These are phyloP conservation scores for Hyalella azteca DNA, from an alignment of 2,888 invertebrate species.

Conservation along the genomic window DNA sequence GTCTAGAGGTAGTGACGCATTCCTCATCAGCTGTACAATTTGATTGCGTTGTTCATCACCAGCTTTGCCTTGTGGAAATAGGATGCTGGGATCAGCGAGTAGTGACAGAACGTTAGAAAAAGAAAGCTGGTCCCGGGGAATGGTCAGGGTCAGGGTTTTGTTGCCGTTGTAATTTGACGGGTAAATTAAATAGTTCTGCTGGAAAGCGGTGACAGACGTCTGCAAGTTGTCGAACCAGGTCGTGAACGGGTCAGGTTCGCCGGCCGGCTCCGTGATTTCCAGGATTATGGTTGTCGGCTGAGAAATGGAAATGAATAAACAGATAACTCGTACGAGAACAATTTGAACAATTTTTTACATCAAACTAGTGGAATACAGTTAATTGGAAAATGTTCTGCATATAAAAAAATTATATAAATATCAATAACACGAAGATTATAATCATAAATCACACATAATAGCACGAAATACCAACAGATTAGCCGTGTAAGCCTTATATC, in stretches of 20 bases:
- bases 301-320: neutral
- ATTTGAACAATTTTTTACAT: too few species aligned
- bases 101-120: neutral
- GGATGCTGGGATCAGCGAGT: neutral
- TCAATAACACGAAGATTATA: too few species aligned
- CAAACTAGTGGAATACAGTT: too few species aligned
- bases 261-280: neutral
- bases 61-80: neutral
- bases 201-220: neutral
- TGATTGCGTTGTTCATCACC: neutral
- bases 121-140: neutral
- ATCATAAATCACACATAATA: too few species aligned
- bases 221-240: slow-evolving; percentile 27
- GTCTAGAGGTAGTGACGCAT: slow-evolving; percentile 1
- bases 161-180: neutral
- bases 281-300: slow-evolving; percentile 24
- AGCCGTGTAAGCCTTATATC: too few species aligned
- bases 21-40: neutral
- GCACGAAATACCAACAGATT: too few species aligned
- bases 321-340: neutral
- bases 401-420: too few species aligned
- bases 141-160: neutral
- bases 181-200: neutral
- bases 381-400: too few species aligned
- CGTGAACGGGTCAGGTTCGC: neutral